Percentiles rank a stretch among this genome's conserved stretches.
Conservation (phyloP, 2,797 vertebrate species). For the Sebastes nivosus region DNA sequence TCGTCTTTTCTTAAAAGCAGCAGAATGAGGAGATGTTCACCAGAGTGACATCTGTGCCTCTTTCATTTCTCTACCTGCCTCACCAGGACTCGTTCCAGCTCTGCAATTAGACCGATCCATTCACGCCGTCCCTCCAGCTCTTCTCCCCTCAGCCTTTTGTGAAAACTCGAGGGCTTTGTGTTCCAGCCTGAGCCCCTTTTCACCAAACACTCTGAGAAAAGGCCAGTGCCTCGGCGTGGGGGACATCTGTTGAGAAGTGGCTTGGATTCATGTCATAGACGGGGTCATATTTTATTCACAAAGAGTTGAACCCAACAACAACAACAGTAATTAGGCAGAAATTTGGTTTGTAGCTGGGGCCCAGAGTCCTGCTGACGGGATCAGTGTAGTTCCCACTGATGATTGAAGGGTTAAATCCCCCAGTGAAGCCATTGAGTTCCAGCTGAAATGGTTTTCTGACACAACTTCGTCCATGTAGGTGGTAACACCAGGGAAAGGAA, state of each 20-base stretch:
- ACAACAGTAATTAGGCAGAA: slow-evolving; percentile 64
- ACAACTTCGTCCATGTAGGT: not conserved
- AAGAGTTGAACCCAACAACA: slow-evolving; percentile 61
- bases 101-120: slow-evolving; percentile 72
- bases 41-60: slow-evolving; percentile 68
- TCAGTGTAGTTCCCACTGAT: slow-evolving; percentile 4
- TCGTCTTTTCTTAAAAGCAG: not conserved
- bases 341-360: slow-evolving; percentile 63
- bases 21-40: slow-evolving; percentile 41
- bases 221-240: slow-evolving; percentile 59
- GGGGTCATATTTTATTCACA: slow-evolving; percentile 65
- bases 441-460: not conserved
- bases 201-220: slow-evolving; percentile 63
- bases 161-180: slow-evolving; percentile 61
- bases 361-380: slow-evolving; percentile 19
- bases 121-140: slow-evolving; percentile 53
- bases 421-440: not conserved
- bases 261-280: slow-evolving; percentile 62
- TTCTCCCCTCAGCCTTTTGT: slow-evolving; percentile 64
- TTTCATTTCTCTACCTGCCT: slow-evolving; percentile 70
- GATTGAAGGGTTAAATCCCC: not conserved
- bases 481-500: not conserved
- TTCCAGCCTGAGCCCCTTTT: slow-evolving; percentile 65
- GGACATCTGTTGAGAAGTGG: slow-evolving; percentile 77
- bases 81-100: slow-evolving; percentile 55